Conservation (phyloP, 2,113 vertebrate species). For the Murina feae region DNA sequence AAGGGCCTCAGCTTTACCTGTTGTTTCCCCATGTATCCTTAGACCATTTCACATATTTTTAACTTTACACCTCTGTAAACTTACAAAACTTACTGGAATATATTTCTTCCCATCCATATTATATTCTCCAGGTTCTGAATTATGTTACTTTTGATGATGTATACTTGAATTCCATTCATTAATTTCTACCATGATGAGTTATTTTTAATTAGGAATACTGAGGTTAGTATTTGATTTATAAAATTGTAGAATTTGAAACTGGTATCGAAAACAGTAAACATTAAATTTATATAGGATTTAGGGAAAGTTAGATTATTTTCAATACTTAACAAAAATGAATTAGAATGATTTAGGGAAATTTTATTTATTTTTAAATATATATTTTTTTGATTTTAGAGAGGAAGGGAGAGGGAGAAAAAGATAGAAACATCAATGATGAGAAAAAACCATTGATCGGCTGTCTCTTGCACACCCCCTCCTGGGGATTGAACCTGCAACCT, state of each 20-base stretch:
- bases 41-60: not conserved
- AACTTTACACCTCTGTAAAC: slow-evolving; percentile 6
- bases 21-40: not conserved
- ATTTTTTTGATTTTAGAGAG: no score
- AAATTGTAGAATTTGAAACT: slow-evolving; percentile 28
- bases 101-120: not conserved
- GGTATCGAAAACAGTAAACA: not conserved
- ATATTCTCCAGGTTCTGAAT: slow-evolving; percentile 10
- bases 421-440: no score
- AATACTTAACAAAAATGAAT: slow-evolving; percentile 24
- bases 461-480: no score
- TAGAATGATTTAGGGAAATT: not conserved
- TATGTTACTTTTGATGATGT: not conserved
- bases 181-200: slow-evolving; percentile 12
- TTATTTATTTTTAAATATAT: no score
- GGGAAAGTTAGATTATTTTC: not conserved
- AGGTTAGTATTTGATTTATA: not conserved
- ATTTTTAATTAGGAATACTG: slow-evolving; percentile 20
- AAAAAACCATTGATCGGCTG: no score
- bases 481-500: no score
- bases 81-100: not conserved
- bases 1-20: not conserved
- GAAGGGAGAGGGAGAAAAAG: no score
- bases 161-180: slow-evolving; percentile 20
- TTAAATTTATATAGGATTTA: slow-evolving; percentile 44